Percentiles rank a stretch among this genome's conserved stretches.
phyloP scores from a whole-genome alignment of 2,113 vertebrate genomes.

The Argyrosomus japonicus region DNA sequence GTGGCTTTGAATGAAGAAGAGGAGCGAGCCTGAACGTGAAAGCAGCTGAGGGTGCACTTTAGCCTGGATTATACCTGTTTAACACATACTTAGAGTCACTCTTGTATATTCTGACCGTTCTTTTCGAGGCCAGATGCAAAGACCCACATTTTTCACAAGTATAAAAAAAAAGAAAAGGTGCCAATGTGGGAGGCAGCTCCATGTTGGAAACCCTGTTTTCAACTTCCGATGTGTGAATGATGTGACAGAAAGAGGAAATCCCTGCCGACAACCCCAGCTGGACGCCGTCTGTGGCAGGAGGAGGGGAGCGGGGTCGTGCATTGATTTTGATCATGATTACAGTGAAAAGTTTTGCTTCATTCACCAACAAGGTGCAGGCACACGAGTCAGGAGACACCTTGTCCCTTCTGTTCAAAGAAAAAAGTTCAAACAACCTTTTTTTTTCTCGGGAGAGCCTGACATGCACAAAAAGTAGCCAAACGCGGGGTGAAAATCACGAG shows the following conservation, averaged over 20 bases:
- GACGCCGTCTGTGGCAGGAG: slow-evolving; percentile 17
- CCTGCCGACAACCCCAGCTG: slow-evolving; percentile 37
- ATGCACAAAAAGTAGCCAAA: slow-evolving; percentile 58
- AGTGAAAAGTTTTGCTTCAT: slow-evolving; percentile 48
- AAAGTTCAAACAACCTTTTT: background rate
- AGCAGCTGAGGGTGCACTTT: slow-evolving; percentile 14
- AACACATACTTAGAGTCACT: background rate
- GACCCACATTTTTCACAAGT: slow-evolving; percentile 6
- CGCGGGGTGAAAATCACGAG: slow-evolving; percentile 40
- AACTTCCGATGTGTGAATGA: slow-evolving; percentile 5
- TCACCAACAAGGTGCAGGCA: slow-evolving; percentile 66
- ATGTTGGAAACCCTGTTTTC: slow-evolving; percentile 58
- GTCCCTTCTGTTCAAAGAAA: slow-evolving; percentile 10
- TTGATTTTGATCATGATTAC: slow-evolving; percentile 25
- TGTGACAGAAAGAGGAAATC: slow-evolving; percentile 48
- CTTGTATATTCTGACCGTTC: background rate
- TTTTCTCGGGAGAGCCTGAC: slow-evolving; percentile 33
- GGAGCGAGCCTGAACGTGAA: background rate
- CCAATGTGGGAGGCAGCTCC: slow-evolving; percentile 6
- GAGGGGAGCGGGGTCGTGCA: background rate
- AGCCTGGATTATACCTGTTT: slow-evolving; percentile 1
- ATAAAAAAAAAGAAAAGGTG: slow-evolving; percentile 10
- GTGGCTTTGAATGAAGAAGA: slow-evolving; percentile 27
- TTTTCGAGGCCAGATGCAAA: slow-evolving; percentile 17
- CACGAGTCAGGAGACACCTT: slow-evolving; percentile 43